Evolutionary conservation across 2,888 invertebrate species (phyloP).

Genomic region (Sphaeridia pumilis): DNA sequence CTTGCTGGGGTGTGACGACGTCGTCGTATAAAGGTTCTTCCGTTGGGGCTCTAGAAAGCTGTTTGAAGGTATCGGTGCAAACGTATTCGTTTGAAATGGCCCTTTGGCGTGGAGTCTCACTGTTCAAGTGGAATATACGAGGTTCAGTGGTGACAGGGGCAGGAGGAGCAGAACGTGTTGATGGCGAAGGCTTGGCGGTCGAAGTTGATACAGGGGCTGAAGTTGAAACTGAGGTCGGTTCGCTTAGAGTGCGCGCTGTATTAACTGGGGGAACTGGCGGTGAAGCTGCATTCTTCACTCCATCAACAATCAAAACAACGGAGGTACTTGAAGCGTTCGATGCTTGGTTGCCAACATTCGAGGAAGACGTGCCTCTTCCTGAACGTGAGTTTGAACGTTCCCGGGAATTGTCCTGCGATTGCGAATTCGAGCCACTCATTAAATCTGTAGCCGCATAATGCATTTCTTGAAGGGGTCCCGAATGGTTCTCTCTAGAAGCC

Average conservation of each 20-base stretch:
- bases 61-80: neutral
- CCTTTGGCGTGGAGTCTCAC: neutral
- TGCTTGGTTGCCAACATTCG: neutral
- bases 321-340: slow-evolving; percentile 20
- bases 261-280: neutral
- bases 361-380: neutral
- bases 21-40: slow-evolving; percentile 33
- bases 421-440: slow-evolving; percentile 5
- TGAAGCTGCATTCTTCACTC: neutral
- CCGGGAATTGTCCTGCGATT: neutral
- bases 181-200: neutral
- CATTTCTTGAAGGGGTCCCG: slow-evolving; percentile 21
- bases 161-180: neutral
- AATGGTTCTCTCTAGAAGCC: neutral
- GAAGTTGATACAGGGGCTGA: neutral
- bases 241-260: too few species aligned
- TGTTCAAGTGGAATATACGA: neutral
- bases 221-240: too few species aligned
- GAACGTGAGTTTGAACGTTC: too few species aligned
- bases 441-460: slow-evolving; percentile 34
- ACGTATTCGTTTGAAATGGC: neutral
- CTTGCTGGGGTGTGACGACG: slow-evolving; percentile 20
- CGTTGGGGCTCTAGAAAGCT: neutral
- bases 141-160: neutral
- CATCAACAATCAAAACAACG: slow-evolving; percentile 31